phyloP scores from a whole-genome alignment of 2,113 vertebrate genomes.

The Cochlearius cochlearius region DNA sequence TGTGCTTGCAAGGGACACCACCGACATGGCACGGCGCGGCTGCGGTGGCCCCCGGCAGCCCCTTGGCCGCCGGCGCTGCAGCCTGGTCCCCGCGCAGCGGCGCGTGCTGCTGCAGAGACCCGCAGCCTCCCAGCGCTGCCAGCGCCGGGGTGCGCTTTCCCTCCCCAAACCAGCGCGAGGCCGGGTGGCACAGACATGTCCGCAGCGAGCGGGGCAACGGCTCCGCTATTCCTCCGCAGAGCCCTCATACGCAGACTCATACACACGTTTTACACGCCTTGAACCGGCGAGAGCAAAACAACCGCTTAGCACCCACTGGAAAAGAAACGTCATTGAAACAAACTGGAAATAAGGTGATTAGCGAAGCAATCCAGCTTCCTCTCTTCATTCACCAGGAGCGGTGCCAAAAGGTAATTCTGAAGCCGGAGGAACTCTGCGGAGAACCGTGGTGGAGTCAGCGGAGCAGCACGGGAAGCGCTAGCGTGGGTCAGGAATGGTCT shows the following conservation, averaged over 20 bases:
- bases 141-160: neutral
- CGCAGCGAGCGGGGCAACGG: rapidly evolving
- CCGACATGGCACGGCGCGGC: rapidly evolving
- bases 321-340: constrained; percentile 54
- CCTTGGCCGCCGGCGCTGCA: neutral
- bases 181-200: neutral
- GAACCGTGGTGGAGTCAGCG: neutral
- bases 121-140: neutral
- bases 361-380: constrained; percentile 34
- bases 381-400: neutral
- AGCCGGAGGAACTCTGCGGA: neutral
- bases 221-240: neutral
- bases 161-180: neutral
- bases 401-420: constrained; percentile 29
- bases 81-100: rapidly evolving
- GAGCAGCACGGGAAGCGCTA: neutral
- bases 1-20: neutral
- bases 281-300: neutral
- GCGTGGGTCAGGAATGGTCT: neutral
- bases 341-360: constrained; percentile 26
- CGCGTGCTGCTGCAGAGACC: neutral
- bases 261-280: neutral
- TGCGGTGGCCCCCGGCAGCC: neutral
- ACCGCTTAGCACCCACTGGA: neutral
- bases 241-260: neutral